These are phyloP conservation scores for Drosophila triauraria DNA, from an alignment of 1,140 invertebrate genomes.

Conservation along the genomic window DNA sequence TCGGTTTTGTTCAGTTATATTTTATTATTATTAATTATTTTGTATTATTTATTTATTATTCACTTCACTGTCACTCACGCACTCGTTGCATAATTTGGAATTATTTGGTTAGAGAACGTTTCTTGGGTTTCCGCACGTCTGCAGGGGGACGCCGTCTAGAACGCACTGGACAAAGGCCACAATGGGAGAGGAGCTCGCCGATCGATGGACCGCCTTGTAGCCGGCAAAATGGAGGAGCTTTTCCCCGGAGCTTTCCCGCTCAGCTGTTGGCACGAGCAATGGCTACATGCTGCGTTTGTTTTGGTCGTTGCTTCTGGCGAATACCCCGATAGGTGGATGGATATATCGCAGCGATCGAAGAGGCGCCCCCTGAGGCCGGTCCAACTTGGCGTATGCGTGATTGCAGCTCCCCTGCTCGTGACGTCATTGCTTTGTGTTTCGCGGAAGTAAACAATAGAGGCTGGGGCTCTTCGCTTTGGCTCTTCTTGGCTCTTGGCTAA, in stretches of 20 bases:
- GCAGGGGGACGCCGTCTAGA: constrained; percentile 56
- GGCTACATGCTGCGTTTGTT: constrained; percentile 71
- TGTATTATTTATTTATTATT: not conserved
- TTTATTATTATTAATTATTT: not conserved
- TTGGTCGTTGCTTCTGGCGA: constrained; percentile 41
- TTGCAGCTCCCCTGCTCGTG: constrained; percentile 51
- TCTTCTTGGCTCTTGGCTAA: constrained; percentile 31
- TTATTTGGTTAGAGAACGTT: constrained; percentile 1
- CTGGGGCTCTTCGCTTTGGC: constrained; percentile 6
- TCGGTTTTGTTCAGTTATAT: constrained; percentile 2
- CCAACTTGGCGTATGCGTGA: constrained; percentile 60
- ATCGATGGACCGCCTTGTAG: constrained; percentile 30
- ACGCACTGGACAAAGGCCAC: constrained; percentile 66
- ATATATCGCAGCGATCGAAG: constrained; percentile 14
- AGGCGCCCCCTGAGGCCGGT: constrained; percentile 35
- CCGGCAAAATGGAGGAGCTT: constrained; percentile 62
- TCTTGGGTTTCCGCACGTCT: constrained; percentile 54
- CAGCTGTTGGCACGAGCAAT: constrained; percentile 63
- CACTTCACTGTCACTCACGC: constrained; percentile 43
- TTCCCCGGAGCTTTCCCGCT: constrained; percentile 58
- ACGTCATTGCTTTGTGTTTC: constrained; percentile 78
- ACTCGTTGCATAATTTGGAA: constrained; percentile 47
- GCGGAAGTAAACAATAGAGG: constrained; percentile 72
- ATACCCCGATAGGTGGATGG: not conserved
- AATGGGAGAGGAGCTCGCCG: constrained; percentile 34